These are phyloP conservation scores for Microtus richardsoni DNA, from an alignment of 2,113 vertebrate species.

Conservation along the genomic window DNA sequence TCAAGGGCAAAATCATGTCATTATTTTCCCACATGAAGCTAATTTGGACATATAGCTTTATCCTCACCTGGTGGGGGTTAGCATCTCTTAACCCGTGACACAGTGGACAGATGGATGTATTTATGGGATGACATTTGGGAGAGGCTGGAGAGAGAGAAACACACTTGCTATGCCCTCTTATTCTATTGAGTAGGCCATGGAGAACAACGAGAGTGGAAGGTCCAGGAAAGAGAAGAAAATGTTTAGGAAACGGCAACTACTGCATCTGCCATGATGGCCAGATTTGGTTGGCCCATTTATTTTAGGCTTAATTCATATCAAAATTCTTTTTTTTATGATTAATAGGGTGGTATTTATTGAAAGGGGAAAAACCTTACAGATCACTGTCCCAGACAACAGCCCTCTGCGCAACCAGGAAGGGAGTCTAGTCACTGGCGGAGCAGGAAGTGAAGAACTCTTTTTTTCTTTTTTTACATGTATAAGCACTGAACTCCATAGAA, in stretches of 20 bases:
- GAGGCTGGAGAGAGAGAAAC: background rate
- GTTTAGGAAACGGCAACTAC: background rate
- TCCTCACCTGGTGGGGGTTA: background rate
- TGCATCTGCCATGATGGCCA: background rate
- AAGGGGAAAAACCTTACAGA: no score
- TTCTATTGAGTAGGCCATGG: background rate
- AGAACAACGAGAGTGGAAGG: background rate
- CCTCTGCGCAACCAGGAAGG: no score
- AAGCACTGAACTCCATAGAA: background rate
- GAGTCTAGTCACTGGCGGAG: no score
- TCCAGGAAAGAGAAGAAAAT: background rate
- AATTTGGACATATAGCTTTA: background rate
- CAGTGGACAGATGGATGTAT: background rate
- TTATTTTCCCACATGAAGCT: background rate
- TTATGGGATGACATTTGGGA: background rate
- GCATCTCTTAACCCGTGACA: background rate
- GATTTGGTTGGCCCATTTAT: background rate
- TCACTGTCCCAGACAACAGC: no score
- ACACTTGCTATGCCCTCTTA: fast-evolving
- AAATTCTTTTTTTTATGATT: background rate
- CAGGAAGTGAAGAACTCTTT: no score
- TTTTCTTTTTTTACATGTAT: background rate
- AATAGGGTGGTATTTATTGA: no score
- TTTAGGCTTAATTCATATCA: slow-evolving; percentile 5
- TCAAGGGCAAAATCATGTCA: background rate